Conservation (phyloP, 2,888 invertebrate species). For the Geotrupes spiniger region DNA sequence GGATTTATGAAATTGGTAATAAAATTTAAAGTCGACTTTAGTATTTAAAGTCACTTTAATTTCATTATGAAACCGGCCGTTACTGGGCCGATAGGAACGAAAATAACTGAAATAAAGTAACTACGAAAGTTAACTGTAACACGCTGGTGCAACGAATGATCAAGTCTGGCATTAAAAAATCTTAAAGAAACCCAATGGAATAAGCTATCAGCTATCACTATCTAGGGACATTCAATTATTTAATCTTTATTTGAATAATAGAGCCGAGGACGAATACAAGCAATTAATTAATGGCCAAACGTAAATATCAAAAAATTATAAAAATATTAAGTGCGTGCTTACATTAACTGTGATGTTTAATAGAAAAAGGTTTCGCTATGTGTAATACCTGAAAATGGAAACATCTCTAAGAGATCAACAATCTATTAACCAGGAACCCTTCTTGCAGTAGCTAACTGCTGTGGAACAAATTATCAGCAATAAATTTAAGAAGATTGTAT, state of each 20-base stretch:
- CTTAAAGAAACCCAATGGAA: slow-evolving; percentile 22
- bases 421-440: slow-evolving; percentile 17
- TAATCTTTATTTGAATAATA: neutral
- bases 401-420: slow-evolving; percentile 13
- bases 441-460: slow-evolving; percentile 1
- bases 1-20: too few species aligned
- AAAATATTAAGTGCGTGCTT: slow-evolving; percentile 19
- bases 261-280: slow-evolving; percentile 8
- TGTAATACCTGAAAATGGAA: slow-evolving; percentile 26
- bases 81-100: too few species aligned
- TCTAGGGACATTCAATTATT: slow-evolving; percentile 17
- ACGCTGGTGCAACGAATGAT: slow-evolving; percentile 26
- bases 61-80: too few species aligned
- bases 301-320: slow-evolving; percentile 1
- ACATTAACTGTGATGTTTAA: slow-evolving; percentile 28
- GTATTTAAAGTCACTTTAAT: too few species aligned
- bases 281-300: neutral
- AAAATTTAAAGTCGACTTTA: too few species aligned
- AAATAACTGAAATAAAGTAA: slow-evolving; percentile 23
- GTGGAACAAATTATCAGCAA: neutral
- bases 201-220: slow-evolving; percentile 15
- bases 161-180: slow-evolving; percentile 24
- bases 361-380: slow-evolving; percentile 28
- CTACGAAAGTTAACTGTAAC: slow-evolving; percentile 18
- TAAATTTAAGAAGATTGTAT: slow-evolving; percentile 22